Evolutionary conservation across 2,888 invertebrate species (phyloP).

Genomic region (Cosmorhoe ocellata): DNA sequence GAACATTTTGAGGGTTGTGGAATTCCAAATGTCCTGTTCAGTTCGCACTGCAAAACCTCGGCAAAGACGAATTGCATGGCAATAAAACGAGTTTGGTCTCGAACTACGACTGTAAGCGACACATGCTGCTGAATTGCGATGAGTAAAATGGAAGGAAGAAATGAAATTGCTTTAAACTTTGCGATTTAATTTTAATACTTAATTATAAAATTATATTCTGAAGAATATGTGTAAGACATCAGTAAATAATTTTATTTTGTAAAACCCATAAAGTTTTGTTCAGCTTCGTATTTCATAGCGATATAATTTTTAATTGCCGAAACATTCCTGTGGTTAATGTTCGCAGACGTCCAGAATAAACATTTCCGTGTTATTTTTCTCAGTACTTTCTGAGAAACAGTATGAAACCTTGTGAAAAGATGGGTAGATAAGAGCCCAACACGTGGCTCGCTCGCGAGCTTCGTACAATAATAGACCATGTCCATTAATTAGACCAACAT

Average conservation of each 20-base stretch:
- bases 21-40: conserved; percentile 20
- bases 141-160: conserved; percentile 34
- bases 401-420: conserved; percentile 26
- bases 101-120: conserved; percentile 43
- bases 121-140: conserved; percentile 36
- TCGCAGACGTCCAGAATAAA: conserved; percentile 6
- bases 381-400: conserved; percentile 11
- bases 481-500: conserved; percentile 75
- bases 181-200: conserved; percentile 6
- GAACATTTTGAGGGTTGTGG: conserved; percentile 9
- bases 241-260: no score
- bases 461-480: conserved; percentile 64
- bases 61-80: conserved; percentile 42
- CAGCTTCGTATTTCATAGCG: conserved; percentile 3
- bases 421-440: conserved; percentile 25
- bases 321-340: conserved; percentile 10
- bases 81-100: conserved; percentile 44
- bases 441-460: conserved; percentile 49
- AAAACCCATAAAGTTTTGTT: not conserved
- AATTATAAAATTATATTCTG: not conserved
- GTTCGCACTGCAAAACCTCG: conserved; percentile 29
- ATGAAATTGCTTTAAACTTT: conserved; percentile 15
- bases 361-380: conserved; percentile 5
- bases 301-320: conserved; percentile 7
- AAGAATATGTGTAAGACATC: not conserved